Evolutionary conservation across 2,888 invertebrate species (phyloP).

Genomic region (Azorinus chamasolen): DNA sequence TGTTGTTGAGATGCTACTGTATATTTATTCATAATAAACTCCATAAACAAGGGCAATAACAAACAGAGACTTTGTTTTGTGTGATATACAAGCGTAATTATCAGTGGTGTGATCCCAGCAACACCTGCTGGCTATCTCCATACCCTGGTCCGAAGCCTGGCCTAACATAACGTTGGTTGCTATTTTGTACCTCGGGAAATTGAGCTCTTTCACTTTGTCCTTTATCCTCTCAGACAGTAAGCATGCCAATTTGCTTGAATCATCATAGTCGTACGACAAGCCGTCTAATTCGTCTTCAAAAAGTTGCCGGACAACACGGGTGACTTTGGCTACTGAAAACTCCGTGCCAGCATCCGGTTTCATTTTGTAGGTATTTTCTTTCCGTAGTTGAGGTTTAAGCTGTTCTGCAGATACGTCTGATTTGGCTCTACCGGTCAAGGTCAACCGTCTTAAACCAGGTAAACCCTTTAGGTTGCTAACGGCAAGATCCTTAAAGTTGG

Average conservation of each 20-base stretch:
- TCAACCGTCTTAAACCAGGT: constrained; percentile 38
- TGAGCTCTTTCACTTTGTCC: constrained; percentile 62
- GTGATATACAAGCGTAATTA: constrained; percentile 61
- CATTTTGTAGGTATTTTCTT: constrained; percentile 74
- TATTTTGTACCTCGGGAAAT: constrained; percentile 67
- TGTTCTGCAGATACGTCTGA: constrained; percentile 57
- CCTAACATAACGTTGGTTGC: constrained; percentile 69
- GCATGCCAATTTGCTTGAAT: constrained; percentile 58
- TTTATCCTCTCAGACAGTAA: constrained; percentile 66
- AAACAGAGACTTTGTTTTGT: constrained; percentile 59
- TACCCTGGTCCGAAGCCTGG: constrained; percentile 67
- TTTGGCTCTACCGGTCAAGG: constrained; percentile 49
- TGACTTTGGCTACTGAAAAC: constrained; percentile 51
- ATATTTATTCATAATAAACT: constrained; percentile 68
- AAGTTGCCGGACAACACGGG: constrained; percentile 36
- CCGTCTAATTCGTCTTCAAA: constrained; percentile 59
- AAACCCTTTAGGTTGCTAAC: background rate
- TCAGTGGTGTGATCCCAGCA: constrained; percentile 71
- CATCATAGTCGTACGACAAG: constrained; percentile 57
- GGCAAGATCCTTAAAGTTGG: constrained; percentile 35
- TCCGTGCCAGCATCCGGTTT: constrained; percentile 58
- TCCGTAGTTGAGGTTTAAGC: constrained; percentile 48
- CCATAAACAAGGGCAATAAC: constrained; percentile 69
- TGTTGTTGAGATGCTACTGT: no score
- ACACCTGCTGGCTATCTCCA: constrained; percentile 70